Evolutionary conservation across 2,113 vertebrate genomes (phyloP), one percentile per base, ranked within the genome.

Genomic region (Leptosomus discolor): DNA sequence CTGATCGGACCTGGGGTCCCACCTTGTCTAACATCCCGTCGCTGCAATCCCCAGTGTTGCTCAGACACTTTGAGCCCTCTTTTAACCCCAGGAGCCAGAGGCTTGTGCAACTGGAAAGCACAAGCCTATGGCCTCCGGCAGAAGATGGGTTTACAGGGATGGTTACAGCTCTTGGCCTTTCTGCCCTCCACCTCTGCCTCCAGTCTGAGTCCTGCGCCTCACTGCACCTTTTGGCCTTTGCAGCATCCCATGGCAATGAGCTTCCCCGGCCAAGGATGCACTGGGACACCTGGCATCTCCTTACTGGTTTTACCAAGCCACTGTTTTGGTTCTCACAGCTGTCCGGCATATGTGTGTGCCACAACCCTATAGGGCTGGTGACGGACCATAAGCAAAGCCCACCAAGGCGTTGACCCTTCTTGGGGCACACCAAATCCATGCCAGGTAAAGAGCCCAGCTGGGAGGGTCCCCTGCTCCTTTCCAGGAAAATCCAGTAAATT

Each of bases 401-500:
- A 74, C 9, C 17, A 43, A 76, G 39, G 19, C 23, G 30, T 10
- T 68, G 51, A 29, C 50, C 53, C 12, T 39, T 88, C 58, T 26
- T 63, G 36, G 22, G 60, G n/a, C 63, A 81, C 67, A 57, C 17
- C 63, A 85, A 92, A 61, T 22, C 24, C 67, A 50, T 17, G 8
- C 57, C 37, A 36, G 43, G 54, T 32, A 93, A 90, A 91, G 45
- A 78, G 63, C 50, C 46, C 29, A 70, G 60, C 57, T 77, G 60
- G 61, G 73, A 92, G 85, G 57, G 39, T 67, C 48, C 39, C 46
- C 77, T 67, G 53, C 41, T 93, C 73, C 63, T 89, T 96, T 97
- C 94, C 90, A 96, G 96, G 92, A 97, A 97, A 97, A 97, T 77
- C 79, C 81, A 93, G 90, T 69, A 71, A 90, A 94, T 96, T 71